Percentiles rank a stretch among this genome's conserved stretches.
phyloP scores from a whole-genome alignment of 2,888 invertebrate genomes.

The Dryococelus australis region DNA sequence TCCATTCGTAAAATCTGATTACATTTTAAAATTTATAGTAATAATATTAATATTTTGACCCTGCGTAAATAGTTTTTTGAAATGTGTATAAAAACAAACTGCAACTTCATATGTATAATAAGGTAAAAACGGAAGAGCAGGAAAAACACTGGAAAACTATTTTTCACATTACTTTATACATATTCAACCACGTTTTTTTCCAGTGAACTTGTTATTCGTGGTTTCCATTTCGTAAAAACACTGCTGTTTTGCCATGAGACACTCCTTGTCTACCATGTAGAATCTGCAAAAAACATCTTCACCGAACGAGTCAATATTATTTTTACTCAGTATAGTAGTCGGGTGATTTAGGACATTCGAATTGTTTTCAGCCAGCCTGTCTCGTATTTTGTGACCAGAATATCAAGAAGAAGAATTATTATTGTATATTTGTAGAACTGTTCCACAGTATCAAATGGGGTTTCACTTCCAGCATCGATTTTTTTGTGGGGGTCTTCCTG shows the following conservation, averaged over 20 bases:
- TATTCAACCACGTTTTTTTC: neutral
- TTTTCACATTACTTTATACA: neutral
- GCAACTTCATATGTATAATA: too few relatives aligned
- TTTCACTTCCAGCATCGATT: neutral
- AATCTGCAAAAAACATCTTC: neutral
- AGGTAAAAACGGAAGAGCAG: neutral
- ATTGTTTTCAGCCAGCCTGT: constrained; percentile 21
- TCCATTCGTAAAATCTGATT: too few relatives aligned
- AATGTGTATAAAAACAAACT: too few relatives aligned
- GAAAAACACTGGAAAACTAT: neutral
- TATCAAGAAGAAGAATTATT: neutral
- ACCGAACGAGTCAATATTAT: neutral
- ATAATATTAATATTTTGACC: too few relatives aligned
- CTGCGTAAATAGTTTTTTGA: too few relatives aligned
- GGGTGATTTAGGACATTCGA: constrained; percentile 4
- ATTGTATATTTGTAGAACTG: constrained; percentile 12
- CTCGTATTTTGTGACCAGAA: neutral
- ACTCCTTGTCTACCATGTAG: neutral
- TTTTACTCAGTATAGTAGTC: neutral
- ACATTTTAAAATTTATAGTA: too few relatives aligned
- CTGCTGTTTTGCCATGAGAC: neutral
- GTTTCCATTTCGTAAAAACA: neutral
- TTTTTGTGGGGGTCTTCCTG: neutral
- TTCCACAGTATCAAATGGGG: neutral
- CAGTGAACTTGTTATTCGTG: neutral